Conservation (phyloP, 2,797 vertebrate genomes). For the Acropternis orthonyx region DNA sequence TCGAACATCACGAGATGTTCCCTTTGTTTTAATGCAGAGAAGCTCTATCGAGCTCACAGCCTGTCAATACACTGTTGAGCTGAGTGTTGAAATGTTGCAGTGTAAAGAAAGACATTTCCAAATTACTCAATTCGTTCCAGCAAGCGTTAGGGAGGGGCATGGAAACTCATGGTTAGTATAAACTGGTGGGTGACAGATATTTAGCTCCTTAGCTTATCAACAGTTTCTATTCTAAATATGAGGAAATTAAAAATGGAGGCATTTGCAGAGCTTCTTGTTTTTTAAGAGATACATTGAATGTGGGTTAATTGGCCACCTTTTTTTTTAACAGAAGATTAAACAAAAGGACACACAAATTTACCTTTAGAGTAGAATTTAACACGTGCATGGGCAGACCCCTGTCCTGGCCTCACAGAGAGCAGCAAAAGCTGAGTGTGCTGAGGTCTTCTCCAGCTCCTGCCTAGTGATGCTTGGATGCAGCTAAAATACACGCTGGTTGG, state of each 20-base stretch:
- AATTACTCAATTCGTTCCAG: background rate
- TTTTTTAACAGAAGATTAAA: background rate
- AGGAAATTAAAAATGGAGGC: background rate
- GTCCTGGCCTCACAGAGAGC: background rate
- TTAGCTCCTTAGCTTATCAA: background rate
- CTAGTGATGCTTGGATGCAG: background rate
- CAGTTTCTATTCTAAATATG: background rate
- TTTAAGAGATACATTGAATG: background rate
- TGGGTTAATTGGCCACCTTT: background rate
- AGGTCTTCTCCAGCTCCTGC: background rate
- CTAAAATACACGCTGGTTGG: background rate
- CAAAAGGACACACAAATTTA: background rate
- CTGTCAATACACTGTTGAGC: background rate
- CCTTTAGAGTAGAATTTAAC: background rate
- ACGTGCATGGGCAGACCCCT: fast-evolving
- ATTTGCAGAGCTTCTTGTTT: background rate
- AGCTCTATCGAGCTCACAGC: background rate
- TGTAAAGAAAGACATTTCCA: background rate
- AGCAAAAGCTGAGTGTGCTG: background rate
- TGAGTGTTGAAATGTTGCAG: background rate
- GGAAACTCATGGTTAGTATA: background rate
- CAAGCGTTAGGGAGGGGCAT: background rate
- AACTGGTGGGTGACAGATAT: background rate
- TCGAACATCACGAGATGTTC: background rate
- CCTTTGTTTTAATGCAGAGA: background rate